These are phyloP conservation scores for Acyrthosiphon pisum DNA, from an alignment of 1,140 invertebrate genomes.

Conservation along the genomic window DNA sequence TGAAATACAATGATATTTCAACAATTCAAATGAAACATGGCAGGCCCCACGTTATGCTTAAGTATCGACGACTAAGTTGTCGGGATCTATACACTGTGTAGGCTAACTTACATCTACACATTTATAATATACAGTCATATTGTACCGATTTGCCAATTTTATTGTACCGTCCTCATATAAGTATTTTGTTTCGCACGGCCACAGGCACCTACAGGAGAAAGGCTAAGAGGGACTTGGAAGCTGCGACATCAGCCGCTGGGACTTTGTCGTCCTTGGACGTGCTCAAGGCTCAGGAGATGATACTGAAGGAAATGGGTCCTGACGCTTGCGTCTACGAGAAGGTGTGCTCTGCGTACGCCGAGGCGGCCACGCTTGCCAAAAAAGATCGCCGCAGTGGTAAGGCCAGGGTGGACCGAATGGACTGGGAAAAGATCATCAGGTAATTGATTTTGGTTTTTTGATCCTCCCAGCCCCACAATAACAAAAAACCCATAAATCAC, in stretches of 20 bases:
- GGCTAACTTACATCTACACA: neutral
- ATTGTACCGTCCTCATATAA: neutral
- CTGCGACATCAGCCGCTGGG: conserved; percentile 66
- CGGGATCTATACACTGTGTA: neutral
- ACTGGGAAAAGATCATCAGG: conserved; percentile 59
- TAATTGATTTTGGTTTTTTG: neutral
- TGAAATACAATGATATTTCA: neutral
- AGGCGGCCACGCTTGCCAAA: conserved; percentile 50
- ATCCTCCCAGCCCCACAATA: neutral
- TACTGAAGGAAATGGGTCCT: conserved; percentile 73
- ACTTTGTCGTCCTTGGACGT: conserved; percentile 67
- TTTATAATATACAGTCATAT: neutral
- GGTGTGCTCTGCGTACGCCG: conserved; percentile 73
- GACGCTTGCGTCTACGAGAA: conserved; percentile 75
- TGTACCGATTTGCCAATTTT: neutral
- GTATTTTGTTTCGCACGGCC: neutral
- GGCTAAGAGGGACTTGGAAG: conserved; percentile 64
- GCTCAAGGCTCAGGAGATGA: conserved; percentile 73
- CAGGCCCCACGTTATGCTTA: neutral
- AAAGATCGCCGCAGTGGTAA: neutral
- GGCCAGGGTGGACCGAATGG: conserved; percentile 35
- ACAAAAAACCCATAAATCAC: neutral
- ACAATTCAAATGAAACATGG: neutral
- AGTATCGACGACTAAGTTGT: neutral
- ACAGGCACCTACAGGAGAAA: conserved; percentile 71